Conservation (phyloP, 92 coral and sea anemone genomes). For the Porites cylindrica region DNA sequence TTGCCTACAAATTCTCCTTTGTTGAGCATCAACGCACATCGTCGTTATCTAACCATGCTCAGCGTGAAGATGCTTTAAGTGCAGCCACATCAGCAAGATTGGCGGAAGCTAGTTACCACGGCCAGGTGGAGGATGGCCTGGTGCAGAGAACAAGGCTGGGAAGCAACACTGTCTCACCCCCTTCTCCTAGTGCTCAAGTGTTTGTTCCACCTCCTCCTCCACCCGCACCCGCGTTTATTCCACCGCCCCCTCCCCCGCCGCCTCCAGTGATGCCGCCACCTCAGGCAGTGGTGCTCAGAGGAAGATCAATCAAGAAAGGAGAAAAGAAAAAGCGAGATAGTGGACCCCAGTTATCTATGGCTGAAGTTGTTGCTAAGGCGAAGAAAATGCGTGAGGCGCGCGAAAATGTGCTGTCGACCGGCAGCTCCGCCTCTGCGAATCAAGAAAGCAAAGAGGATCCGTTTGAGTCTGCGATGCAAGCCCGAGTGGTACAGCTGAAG, state of each 20-base stretch:
- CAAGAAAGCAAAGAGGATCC: slow-evolving; percentile 63
- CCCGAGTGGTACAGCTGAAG: slow-evolving; percentile 70
- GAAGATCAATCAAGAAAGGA: slow-evolving; percentile 59
- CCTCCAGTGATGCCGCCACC: slow-evolving; percentile 86
- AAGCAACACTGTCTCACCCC: slow-evolving; percentile 56
- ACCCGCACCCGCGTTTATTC: slow-evolving; percentile 56
- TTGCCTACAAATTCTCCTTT: slow-evolving; percentile 86
- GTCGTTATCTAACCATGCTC: slow-evolving; percentile 39
- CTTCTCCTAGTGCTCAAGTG: slow-evolving; percentile 45
- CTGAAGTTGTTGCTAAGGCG: slow-evolving; percentile 87
- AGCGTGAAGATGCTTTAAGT: slow-evolving; percentile 82
- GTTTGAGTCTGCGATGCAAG: slow-evolving; percentile 76
- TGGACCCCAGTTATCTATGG: slow-evolving; percentile 81
- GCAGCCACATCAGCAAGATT: slow-evolving; percentile 78
- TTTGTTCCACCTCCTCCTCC: slow-evolving; percentile 51
- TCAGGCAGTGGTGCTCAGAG: slow-evolving; percentile 42
- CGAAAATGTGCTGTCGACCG: slow-evolving; percentile 54
- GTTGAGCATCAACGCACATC: slow-evolving; percentile 68
- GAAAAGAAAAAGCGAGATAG: slow-evolving; percentile 79
- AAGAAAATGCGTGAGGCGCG: slow-evolving; percentile 83
- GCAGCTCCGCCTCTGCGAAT: slow-evolving; percentile 45
- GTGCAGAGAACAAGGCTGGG: slow-evolving; percentile 68
- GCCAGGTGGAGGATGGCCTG: slow-evolving; percentile 70
- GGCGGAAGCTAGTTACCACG: slow-evolving; percentile 53
- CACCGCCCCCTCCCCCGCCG: slow-evolving; percentile 72